Percentiles rank a stretch among this genome's conserved stretches.
phyloP scores from a whole-genome alignment of 2,797 vertebrate genomes.

The Galaxias olidus region DNA sequence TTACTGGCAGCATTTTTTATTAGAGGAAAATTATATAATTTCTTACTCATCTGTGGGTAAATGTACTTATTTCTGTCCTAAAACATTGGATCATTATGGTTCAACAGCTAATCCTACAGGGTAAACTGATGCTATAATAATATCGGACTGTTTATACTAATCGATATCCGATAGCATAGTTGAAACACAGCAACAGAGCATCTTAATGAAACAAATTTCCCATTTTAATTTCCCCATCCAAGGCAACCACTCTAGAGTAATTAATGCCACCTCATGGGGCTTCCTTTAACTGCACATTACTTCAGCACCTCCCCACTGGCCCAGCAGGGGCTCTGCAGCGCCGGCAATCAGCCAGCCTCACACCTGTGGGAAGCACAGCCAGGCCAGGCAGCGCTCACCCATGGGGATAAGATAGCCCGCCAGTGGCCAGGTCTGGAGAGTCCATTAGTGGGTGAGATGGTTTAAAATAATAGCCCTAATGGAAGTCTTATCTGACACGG shows the following conservation, averaged over 20 bases:
- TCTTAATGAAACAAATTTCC: slow-evolving; percentile 7
- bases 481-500: slow-evolving; percentile 70
- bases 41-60: background rate
- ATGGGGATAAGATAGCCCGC: slow-evolving; percentile 72
- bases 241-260: slow-evolving; percentile 42
- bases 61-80: background rate
- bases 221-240: slow-evolving; percentile 34
- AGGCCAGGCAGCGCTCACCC: slow-evolving; percentile 52
- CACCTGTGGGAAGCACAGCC: slow-evolving; percentile 57
- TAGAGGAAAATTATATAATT: too few species aligned
- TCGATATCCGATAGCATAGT: background rate
- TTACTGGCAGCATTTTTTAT: too few species aligned
- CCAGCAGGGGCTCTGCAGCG: slow-evolving; percentile 44
- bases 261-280: slow-evolving; percentile 52
- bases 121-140: background rate
- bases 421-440: slow-evolving; percentile 49
- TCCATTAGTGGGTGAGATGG: slow-evolving; percentile 70
- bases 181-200: background rate
- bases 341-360: slow-evolving; percentile 56
- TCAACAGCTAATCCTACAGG: too few species aligned
- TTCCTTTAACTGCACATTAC: slow-evolving; percentile 42
- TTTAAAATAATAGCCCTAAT: slow-evolving; percentile 74
- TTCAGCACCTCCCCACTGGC: slow-evolving; percentile 46
- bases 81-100: too few species aligned
- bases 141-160: background rate